Base-by-base conservation (phyloP, 2,888 invertebrate genomes). In the Rhamphomyia laevipes region DNA sequence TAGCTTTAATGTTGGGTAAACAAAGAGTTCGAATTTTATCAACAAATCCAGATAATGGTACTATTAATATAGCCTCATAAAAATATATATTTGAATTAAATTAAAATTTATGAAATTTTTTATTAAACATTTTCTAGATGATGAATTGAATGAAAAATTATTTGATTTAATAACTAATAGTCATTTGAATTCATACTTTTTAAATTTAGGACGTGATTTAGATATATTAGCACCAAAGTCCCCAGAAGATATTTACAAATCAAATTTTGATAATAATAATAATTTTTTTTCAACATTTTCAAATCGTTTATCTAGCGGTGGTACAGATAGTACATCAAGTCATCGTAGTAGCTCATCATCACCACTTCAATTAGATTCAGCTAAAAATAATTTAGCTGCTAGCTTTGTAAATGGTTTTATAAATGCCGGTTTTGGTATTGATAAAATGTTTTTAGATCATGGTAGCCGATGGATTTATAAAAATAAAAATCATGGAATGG, bases 391-490 rank as follows among this genome's bases (percentile, higher is more conserved):
- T 68, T 73, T 96, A 12, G 93, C 95, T 0, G 85, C 93, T 0
- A 90, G 92, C 3, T 92, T 96, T 63, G 95, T 95, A 0, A 96
- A 95, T 67, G 95, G 93, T 2, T 92, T 95, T 63, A 91, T 95
- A 0, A 95, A 95, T 64, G 89, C 90, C 23, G 95, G 87, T 2
- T 96, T 95, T 68, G 92, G 94, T 4, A 79, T 83, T 18, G 95
- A 96, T 65, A 94, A 94, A 68, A 76, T 95, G 5, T 75, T 90
- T 43, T 84, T 86, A 33, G 91, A 92, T 59, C 75, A 77, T 58
- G 78, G 77, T 23, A 77, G 76, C 55, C 77, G 77, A 54, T 89
- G 87, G 87, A 78, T 94, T 67, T 89, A 90, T 70, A 91, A 92
- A 63, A 93, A 94, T 68, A 93, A 93, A 67, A 94, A 95, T 62